These are phyloP conservation scores for Ageneiosus marmoratus DNA, from an alignment of 2,113 vertebrate genomes.

Conservation along the genomic window DNA sequence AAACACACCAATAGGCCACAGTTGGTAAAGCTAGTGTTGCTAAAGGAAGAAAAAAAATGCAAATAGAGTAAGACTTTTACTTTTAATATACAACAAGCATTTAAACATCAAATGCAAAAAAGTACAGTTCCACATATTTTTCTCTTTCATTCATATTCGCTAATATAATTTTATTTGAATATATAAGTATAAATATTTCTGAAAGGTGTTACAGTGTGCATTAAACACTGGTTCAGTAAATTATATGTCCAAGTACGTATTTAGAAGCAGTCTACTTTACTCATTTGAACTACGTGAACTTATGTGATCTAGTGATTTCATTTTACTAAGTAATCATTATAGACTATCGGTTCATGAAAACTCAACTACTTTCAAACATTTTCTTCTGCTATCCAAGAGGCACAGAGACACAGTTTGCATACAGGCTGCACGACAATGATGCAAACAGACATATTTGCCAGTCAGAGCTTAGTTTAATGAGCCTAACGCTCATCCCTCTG, in stretches of 20 bases:
- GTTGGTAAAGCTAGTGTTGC: not conserved
- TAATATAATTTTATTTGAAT: not conserved
- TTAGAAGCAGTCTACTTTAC: not conserved
- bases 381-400: slow-evolving; percentile 54
- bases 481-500: slow-evolving; percentile 20
- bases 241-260: not conserved
- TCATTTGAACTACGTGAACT: not conserved
- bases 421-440: slow-evolving; percentile 56
- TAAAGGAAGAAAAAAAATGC: not conserved
- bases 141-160: not conserved
- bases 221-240: not conserved
- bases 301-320: not conserved
- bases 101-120: not conserved
- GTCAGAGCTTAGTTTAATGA: slow-evolving; percentile 64
- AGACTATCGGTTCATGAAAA: slow-evolving; percentile 1
- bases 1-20: not conserved
- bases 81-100: not conserved
- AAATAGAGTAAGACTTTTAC: not conserved
- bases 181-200: not conserved
- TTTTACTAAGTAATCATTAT: slow-evolving; percentile 15
- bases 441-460: slow-evolving; percentile 58
- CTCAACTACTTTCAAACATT: slow-evolving; percentile 29
- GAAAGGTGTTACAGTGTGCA: not conserved
- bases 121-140: not conserved
- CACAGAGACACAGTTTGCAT: slow-evolving; percentile 71